phyloP scores from a whole-genome alignment of 2,797 vertebrate genomes.

The Limosa lapponica region DNA sequence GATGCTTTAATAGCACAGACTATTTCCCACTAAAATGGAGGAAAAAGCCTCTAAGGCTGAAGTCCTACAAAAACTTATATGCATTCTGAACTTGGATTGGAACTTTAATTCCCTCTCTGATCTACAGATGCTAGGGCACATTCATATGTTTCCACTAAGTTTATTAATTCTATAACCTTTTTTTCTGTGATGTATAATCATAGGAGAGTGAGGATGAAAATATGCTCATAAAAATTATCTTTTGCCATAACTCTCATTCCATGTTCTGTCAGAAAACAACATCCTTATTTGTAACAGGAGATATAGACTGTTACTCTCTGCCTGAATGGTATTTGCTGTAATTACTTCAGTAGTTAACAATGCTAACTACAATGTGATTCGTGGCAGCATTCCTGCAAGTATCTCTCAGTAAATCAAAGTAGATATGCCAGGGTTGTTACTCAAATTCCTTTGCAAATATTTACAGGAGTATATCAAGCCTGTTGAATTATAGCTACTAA shows the following conservation, averaged over 20 bases:
- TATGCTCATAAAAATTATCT: not conserved
- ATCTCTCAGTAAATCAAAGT: not conserved
- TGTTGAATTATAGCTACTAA: constrained; percentile 57
- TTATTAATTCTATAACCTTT: not conserved
- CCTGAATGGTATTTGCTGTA: not conserved
- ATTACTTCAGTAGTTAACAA: constrained; percentile 9
- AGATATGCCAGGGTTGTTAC: constrained; percentile 29
- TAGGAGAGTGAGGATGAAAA: not conserved
- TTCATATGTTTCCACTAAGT: not conserved
- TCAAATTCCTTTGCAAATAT: constrained; percentile 67
- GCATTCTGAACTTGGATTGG: not conserved
- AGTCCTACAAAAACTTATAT: not conserved
- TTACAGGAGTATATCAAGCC: constrained; percentile 65
- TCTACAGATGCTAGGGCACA: not conserved
- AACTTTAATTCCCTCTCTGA: not conserved
- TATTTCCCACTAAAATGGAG: not conserved
- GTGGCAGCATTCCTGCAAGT: not conserved
- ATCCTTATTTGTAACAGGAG: not conserved
- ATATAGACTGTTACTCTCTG: not conserved
- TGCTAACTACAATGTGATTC: constrained; percentile 11
- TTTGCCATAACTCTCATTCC: not conserved
- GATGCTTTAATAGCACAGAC: not conserved
- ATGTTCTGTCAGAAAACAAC: not conserved
- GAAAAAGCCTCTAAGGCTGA: not conserved
- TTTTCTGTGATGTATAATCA: not conserved